Evolutionary conservation across 1,140 invertebrate genomes (phyloP).

Genomic region (Cataglyphis hispanica): DNA sequence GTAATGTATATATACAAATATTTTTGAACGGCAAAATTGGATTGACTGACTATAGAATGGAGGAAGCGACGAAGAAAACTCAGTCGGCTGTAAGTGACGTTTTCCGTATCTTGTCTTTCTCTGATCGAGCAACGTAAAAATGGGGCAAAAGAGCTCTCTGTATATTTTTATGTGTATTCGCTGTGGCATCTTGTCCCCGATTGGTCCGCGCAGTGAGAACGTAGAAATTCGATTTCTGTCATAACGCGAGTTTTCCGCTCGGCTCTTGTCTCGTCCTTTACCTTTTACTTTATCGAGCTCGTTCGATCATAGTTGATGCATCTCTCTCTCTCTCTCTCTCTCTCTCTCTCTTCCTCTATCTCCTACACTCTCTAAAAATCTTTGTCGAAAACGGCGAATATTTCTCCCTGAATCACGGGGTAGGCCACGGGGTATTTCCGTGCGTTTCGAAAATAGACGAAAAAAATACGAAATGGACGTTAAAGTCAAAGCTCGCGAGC

Average conservation of each 20-base stretch:
- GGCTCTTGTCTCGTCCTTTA: neutral
- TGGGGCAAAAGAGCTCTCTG: neutral
- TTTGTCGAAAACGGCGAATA: neutral
- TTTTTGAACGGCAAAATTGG: neutral
- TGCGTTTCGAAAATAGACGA: neutral
- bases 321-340: neutral
- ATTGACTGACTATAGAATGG: neutral
- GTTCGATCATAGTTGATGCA: neutral
- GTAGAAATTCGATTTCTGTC: conserved; percentile 24
- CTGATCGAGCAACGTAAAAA: neutral
- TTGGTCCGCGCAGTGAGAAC: neutral
- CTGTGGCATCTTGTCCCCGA: neutral
- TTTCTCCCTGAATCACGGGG: neutral
- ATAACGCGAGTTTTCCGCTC: neutral
- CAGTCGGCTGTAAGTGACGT: neutral
- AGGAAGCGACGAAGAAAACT: neutral
- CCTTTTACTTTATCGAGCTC: neutral
- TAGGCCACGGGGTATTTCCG: neutral
- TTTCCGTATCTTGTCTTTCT: neutral
- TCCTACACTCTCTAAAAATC: neutral
- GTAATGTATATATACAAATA: neutral
- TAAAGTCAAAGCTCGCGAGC: neutral
- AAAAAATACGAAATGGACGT: neutral
- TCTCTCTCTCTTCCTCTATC: too few relatives aligned
- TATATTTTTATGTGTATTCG: neutral